phyloP scores from a whole-genome alignment of 2,888 invertebrate species.

The Embidobia sp. region DNA sequence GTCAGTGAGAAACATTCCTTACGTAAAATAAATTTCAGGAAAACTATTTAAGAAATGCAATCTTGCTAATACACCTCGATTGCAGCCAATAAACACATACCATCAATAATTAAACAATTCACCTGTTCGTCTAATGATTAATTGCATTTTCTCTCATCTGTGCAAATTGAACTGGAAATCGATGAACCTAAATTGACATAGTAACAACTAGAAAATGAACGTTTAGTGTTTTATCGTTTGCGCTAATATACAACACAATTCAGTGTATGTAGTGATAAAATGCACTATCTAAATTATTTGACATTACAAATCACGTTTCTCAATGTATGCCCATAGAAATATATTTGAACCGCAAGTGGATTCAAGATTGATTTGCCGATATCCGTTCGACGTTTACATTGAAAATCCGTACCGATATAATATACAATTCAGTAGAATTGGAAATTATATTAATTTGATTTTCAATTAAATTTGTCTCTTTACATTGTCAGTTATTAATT shows the following conservation, averaged over 20 bases:
- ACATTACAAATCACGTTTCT: constrained; percentile 2
- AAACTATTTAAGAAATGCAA: not conserved
- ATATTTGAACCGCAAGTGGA: not conserved
- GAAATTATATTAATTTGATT: too few relatives aligned
- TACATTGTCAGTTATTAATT: too few relatives aligned
- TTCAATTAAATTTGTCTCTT: too few relatives aligned
- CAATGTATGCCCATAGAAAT: not conserved
- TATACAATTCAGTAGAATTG: too few relatives aligned
- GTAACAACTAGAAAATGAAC: constrained; percentile 11
- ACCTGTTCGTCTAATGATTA: not conserved
- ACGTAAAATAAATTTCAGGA: not conserved
- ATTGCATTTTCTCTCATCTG: constrained; percentile 10
- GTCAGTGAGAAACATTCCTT: too few relatives aligned
- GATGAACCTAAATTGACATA: constrained; percentile 7
- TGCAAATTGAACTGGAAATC: not conserved
- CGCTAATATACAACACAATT: not conserved
- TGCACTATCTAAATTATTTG: constrained; percentile 20
- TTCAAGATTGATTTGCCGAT: not conserved
- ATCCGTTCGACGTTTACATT: too few relatives aligned
- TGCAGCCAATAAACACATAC: constrained; percentile 5
- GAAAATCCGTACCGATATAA: too few relatives aligned
- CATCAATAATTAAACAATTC: constrained; percentile 20
- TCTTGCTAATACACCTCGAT: not conserved
- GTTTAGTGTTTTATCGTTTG: not conserved
- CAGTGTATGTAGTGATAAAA: constrained; percentile 7